Conservation (phyloP, 2,888 invertebrate species). For the Peribatodes rhomboidaria region DNA sequence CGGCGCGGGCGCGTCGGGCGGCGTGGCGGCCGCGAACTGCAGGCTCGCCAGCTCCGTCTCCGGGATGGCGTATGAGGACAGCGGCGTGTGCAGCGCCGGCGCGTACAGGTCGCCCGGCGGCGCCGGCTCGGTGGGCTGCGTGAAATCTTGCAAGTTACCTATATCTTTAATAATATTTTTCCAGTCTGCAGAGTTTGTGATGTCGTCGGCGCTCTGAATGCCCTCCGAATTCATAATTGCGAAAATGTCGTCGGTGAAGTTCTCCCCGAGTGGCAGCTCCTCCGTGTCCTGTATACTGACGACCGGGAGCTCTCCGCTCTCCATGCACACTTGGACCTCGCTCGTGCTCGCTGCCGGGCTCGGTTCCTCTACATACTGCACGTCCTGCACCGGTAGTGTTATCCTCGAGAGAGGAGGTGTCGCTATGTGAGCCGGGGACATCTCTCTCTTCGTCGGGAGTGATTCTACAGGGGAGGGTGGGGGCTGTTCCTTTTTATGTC, state of each 20-base stretch:
- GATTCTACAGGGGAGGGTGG: constrained; percentile 72
- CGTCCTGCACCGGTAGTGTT: constrained; percentile 74
- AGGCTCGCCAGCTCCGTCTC: constrained; percentile 72
- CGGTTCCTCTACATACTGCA: constrained; percentile 75
- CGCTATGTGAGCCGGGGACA: constrained; percentile 71
- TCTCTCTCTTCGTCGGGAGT: constrained; percentile 72
- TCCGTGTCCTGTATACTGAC: constrained; percentile 85
- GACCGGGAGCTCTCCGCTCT: constrained; percentile 80
- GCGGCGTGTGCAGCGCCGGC: constrained; percentile 59
- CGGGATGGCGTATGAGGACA: constrained; percentile 66
- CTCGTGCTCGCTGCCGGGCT: constrained; percentile 67
- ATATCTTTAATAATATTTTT: constrained; percentile 83
- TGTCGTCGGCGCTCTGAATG: constrained; percentile 81
- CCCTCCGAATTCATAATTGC: constrained; percentile 84
- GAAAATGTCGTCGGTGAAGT: constrained; percentile 82
- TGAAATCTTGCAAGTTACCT: constrained; percentile 81
- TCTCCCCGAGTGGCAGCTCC: constrained; percentile 80
- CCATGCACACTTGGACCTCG: constrained; percentile 80
- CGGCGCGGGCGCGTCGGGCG: constrained; percentile 58
- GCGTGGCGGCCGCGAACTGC: constrained; percentile 73
- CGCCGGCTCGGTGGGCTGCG: constrained; percentile 67
- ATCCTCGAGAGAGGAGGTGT: constrained; percentile 76
- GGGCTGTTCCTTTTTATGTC: constrained; percentile 78
- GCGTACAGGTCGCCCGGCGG: constrained; percentile 72
- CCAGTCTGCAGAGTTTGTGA: constrained; percentile 81